These are phyloP conservation scores for Protomyctophum bolini DNA, from an alignment of 2,113 vertebrate genomes.

Conservation along the genomic window DNA sequence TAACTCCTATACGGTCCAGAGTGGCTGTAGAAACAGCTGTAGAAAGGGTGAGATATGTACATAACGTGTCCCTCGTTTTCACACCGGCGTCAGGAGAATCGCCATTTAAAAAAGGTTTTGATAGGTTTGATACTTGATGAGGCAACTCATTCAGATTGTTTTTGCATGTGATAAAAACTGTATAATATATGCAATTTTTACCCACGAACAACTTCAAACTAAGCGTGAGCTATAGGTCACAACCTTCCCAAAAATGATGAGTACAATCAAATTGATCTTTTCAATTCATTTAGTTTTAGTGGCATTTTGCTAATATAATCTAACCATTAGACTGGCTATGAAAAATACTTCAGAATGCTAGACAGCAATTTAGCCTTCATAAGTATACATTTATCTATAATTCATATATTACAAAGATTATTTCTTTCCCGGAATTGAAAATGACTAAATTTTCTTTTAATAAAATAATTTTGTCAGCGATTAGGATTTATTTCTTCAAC, in stretches of 20 bases:
- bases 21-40: slow-evolving; percentile 66
- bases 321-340: slow-evolving; percentile 59
- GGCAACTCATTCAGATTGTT: slow-evolving; percentile 55
- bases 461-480: slow-evolving; percentile 84
- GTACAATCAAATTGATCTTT: slow-evolving; percentile 77
- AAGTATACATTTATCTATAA: slow-evolving; percentile 73
- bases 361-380: slow-evolving; percentile 66
- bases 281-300: slow-evolving; percentile 68
- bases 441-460: slow-evolving; percentile 71
- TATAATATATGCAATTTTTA: slow-evolving; percentile 83
- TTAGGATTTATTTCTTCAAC: slow-evolving; percentile 79
- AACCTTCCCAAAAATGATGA: slow-evolving; percentile 73
- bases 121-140: slow-evolving; percentile 45
- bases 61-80: slow-evolving; percentile 61
- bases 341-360: slow-evolving; percentile 74
- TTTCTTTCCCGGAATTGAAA: slow-evolving; percentile 71
- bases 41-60: slow-evolving; percentile 78
- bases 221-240: slow-evolving; percentile 67
- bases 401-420: slow-evolving; percentile 81
- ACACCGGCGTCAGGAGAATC: slow-evolving; percentile 48
- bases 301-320: slow-evolving; percentile 60
- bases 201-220: slow-evolving; percentile 56
- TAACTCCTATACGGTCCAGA: slow-evolving; percentile 68
- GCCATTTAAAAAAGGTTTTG: slow-evolving; percentile 53
- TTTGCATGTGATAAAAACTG: slow-evolving; percentile 69